Conservation (phyloP, 1,140 invertebrate genomes). For the Doryteuthis pealeii region DNA sequence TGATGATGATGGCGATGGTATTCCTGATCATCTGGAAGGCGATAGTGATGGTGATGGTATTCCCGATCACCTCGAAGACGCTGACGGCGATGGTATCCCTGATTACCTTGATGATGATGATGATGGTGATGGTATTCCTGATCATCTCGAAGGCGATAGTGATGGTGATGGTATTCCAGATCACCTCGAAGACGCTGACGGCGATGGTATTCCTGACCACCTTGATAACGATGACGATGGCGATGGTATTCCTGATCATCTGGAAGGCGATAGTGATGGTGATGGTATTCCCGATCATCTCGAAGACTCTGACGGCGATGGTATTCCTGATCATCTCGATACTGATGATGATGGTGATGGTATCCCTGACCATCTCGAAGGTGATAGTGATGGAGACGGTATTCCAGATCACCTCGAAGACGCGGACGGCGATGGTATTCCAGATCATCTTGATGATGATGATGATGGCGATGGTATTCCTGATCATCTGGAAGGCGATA, state of each 20-base stretch:
- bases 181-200: conserved; percentile 21
- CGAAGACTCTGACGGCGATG: conserved; percentile 47
- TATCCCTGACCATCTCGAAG: conserved; percentile 32
- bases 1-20: conserved; percentile 32
- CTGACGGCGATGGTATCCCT: conserved; percentile 43
- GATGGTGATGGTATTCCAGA: conserved; percentile 43
- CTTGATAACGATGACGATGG: conserved; percentile 33
- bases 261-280: conserved; percentile 39
- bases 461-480: conserved; percentile 49
- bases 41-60: conserved; percentile 40
- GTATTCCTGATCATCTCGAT: conserved; percentile 31
- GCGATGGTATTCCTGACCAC: conserved; percentile 46
- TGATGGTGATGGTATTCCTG: conserved; percentile 43
- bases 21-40: conserved; percentile 35
- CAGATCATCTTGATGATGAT: conserved; percentile 41
- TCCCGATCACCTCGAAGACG: conserved; percentile 38
- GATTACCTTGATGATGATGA: conserved; percentile 32
- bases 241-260: conserved; percentile 28
- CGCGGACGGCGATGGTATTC: conserved; percentile 39
- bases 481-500: conserved; percentile 40
- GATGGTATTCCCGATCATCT: conserved; percentile 50
- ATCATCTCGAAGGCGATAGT: conserved; percentile 27
- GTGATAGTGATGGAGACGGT: conserved; percentile 43
- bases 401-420: conserved; percentile 27
- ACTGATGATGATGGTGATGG: conserved; percentile 46